Conservation (phyloP, 2,113 vertebrate species). For the Oncorhynchus masou region DNA sequence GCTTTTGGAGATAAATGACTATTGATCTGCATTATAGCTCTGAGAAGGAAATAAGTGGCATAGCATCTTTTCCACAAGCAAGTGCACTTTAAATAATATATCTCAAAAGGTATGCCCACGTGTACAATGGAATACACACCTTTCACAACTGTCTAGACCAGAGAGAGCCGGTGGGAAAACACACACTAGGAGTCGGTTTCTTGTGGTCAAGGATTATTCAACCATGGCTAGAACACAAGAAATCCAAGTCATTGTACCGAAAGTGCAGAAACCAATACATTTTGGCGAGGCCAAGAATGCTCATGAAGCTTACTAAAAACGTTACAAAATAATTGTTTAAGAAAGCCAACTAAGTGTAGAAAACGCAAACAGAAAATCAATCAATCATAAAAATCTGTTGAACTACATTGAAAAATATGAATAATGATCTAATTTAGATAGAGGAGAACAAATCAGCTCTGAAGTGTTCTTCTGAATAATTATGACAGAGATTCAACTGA, state of each 20-base stretch:
- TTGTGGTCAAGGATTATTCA: not conserved
- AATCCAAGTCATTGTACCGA: not conserved
- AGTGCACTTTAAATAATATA: not conserved
- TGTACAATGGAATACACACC: not conserved
- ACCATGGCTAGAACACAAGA: not conserved
- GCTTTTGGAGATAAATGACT: not conserved
- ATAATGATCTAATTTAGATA: not conserved
- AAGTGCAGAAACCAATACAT: not conserved
- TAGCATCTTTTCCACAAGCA: not conserved
- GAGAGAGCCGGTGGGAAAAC: not conserved
- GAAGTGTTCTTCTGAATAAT: not conserved
- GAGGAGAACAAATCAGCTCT: not conserved
- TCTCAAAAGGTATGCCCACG: not conserved
- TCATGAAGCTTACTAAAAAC: not conserved
- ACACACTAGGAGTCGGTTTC: not conserved
- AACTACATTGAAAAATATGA: not conserved
- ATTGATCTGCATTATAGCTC: not conserved
- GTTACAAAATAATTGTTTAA: not conserved
- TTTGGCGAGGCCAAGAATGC: not conserved
- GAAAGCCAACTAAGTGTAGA: not conserved
- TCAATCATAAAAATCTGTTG: not conserved
- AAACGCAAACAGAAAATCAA: not conserved
- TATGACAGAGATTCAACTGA: not conserved
- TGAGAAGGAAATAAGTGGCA: not conserved
- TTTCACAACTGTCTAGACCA: not conserved